Evolutionary conservation across 2,113 vertebrate genomes (phyloP), one percentile per base, ranked within the genome.

Genomic region (Chlamydotis undulata): DNA sequence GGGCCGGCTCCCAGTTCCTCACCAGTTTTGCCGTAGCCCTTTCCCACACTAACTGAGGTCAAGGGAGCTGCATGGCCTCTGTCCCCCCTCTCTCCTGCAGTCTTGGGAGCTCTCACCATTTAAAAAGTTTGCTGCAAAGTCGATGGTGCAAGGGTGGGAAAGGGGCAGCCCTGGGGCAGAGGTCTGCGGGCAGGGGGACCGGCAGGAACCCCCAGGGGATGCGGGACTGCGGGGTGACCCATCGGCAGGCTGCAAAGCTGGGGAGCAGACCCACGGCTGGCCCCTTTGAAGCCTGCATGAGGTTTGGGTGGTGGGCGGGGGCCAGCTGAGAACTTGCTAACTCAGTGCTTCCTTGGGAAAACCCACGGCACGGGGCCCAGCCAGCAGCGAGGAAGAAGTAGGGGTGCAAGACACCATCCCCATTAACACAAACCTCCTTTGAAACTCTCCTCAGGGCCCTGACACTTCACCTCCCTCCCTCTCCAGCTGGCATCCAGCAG

Each of bases 11-110:
- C 78, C 79, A 53, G 80, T 69, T 92, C 91, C 83, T 74, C 77
- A 86, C 93, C 84, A 73, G 82, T 91, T 95, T 35, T 88, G 61
- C 70, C 0, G 0, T 56, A 84, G 87, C 65, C 77, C 31, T 95
- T 96, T 96, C 88, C 85, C 85, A 80, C 89, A 86, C 55, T 83
- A 73, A 64, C 92, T 80, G 63, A 55, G 85, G 88, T 88, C 86
- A 83, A 92, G 75, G 82, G 39, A 86, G 67, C 35, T 16, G 4
- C 0, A 1, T 21, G 39, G 73, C 82, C 85, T 77, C 70, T 7
- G 1, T 75, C 37, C 33, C 41, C 39, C 19, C 26, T 70, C 74
- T 87, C 52, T 45, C 71, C 89, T 90, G 35, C 70, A 59, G 85
- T 0, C 70, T 71, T 2, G 1, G 56, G 85, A 90, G 47, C 37